Percentiles rank a stretch among this genome's conserved stretches.
Conservation (phyloP, 2,888 invertebrate genomes). For the Cryptocephalus primarius region DNA sequence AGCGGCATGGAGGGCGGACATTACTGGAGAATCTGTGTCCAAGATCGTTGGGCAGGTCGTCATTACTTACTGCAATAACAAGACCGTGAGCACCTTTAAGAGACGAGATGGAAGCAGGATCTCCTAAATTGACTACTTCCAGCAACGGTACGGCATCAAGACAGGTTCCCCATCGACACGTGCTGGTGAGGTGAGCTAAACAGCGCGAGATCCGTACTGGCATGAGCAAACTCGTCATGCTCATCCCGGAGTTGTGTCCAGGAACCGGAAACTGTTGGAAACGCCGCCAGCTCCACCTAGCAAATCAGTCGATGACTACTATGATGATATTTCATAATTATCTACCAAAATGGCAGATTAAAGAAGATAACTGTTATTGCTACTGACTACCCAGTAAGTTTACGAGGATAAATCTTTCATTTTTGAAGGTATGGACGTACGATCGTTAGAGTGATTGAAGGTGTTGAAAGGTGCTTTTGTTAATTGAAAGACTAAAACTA, state of each 20-base stretch:
- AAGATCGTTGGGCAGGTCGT: conserved; percentile 53
- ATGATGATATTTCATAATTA: no score
- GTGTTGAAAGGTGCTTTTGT: no score
- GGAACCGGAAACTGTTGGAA: no score
- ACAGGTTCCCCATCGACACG: conserved; percentile 52
- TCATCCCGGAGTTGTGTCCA: conserved; percentile 81
- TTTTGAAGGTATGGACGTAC: no score
- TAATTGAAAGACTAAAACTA: no score
- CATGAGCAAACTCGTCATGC: conserved; percentile 51
- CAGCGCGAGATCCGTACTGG: conserved; percentile 63
- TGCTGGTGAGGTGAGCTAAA: conserved; percentile 63
- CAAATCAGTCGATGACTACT: no score
- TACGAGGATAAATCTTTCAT: no score
- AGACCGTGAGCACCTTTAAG: conserved; percentile 50
- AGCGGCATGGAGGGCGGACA: conserved; percentile 38
- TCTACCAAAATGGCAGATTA: no score
- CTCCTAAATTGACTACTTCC: conserved; percentile 41
- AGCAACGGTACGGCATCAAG: conserved; percentile 53
- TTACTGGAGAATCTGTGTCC: conserved; percentile 24
- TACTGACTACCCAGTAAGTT: no score
- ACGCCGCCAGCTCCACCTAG: no score
- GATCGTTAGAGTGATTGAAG: no score
- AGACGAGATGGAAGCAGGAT: conserved; percentile 44
- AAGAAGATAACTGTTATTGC: no score
- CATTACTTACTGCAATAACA: conserved; percentile 68